phyloP scores from a whole-genome alignment of 2,797 vertebrate species.

The Lutjanus argentimaculatus region DNA sequence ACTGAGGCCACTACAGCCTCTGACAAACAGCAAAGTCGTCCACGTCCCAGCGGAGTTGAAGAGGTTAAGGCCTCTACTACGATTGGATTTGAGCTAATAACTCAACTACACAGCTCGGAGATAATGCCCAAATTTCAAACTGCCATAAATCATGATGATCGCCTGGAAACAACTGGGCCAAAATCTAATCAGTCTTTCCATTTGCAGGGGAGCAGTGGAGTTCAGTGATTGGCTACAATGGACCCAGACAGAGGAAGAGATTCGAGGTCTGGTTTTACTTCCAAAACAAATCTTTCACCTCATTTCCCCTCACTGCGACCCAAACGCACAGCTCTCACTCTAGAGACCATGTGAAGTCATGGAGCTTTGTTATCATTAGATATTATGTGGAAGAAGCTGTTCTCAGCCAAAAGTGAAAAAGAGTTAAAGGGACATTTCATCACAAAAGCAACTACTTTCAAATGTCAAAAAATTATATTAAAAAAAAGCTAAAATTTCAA shows the following conservation, averaged over 20 bases:
- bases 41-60: too few species aligned
- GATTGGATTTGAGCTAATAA: conserved; percentile 19
- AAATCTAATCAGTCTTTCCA: conserved; percentile 38
- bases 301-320: conserved; percentile 4
- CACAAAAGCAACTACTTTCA: too few species aligned
- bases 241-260: background rate
- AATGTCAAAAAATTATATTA: too few species aligned
- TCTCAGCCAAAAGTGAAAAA: conserved; percentile 27
- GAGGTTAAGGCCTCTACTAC: background rate
- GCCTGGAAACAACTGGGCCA: conserved; percentile 32
- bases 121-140: conserved; percentile 34
- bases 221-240: conserved; percentile 1
- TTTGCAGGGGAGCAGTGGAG: conserved; percentile 1
- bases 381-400: conserved; percentile 2
- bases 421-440: background rate
- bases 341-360: too few species aligned
- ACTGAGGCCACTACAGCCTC: too few species aligned
- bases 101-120: conserved; percentile 19
- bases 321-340: background rate
- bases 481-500: too few species aligned
- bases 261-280: conserved; percentile 19
- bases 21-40: too few species aligned
- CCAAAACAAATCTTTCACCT: conserved; percentile 21
- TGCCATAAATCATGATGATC: conserved; percentile 41
- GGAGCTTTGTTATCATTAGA: background rate